Conservation (phyloP, 2,797 vertebrate species). For the Epinephelus coioides region DNA sequence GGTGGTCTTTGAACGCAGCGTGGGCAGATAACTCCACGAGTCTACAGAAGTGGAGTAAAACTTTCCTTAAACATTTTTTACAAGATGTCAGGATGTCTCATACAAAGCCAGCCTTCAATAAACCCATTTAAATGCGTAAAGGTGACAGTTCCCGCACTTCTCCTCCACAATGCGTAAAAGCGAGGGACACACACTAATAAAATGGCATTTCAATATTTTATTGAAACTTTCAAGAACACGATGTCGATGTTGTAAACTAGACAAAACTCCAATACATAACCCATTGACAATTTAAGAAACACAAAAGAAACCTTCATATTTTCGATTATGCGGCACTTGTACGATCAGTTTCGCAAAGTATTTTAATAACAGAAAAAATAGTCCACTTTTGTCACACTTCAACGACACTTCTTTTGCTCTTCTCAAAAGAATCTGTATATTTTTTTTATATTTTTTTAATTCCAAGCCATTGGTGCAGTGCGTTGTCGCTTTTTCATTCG, state of each 20-base stretch:
- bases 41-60: conserved; percentile 20
- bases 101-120: neutral
- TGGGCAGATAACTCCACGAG: neutral
- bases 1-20: conserved; percentile 24
- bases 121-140: neutral
- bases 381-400: conserved; percentile 79
- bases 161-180: neutral
- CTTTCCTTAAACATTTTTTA: conserved; percentile 4
- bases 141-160: neutral
- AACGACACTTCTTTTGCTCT: conserved; percentile 70
- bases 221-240: conserved; percentile 94
- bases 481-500: conserved; percentile 81
- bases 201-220: conserved; percentile 92
- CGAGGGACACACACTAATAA: conserved; percentile 33
- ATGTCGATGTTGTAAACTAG: conserved; percentile 88
- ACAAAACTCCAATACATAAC: conserved; percentile 84
- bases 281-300: conserved; percentile 91
- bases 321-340: conserved; percentile 88
- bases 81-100: neutral
- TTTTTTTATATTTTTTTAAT: conserved; percentile 32
- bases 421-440: conserved; percentile 3
- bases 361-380: conserved; percentile 82
- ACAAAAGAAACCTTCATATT: conserved; percentile 92
- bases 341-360: conserved; percentile 83
- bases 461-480: conserved; percentile 88